Percentiles rank a stretch among this genome's conserved stretches.
These are phyloP conservation scores for Drosophila auraria DNA, from an alignment of 1,140 invertebrate species.

Conservation along the genomic window DNA sequence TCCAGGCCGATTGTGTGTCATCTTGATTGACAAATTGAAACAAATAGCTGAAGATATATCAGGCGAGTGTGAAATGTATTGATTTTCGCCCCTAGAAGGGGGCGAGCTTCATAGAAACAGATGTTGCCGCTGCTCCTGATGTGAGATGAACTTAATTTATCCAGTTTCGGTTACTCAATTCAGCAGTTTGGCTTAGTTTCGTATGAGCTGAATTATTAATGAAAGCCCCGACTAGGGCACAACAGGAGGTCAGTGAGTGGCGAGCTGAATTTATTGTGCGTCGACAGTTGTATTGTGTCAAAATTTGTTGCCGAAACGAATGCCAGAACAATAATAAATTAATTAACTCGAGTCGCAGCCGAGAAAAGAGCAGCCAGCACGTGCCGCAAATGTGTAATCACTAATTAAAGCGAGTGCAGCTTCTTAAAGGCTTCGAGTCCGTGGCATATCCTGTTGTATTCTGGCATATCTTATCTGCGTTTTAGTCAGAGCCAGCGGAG, in stretches of 20 bases:
- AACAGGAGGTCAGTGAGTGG: constrained; percentile 17
- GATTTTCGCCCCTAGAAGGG: constrained; percentile 23
- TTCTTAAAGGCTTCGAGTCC: constrained; percentile 27
- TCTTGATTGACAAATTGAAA: constrained; percentile 72
- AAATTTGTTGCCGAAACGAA: constrained; percentile 55
- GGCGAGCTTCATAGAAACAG: constrained; percentile 12
- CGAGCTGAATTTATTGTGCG: constrained; percentile 54
- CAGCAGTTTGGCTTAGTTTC: constrained; percentile 46
- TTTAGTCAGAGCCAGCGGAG: constrained; percentile 12
- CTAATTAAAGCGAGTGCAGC: constrained; percentile 40
- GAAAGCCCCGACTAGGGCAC: constrained; percentile 23
- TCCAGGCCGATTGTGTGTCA: constrained; percentile 42
- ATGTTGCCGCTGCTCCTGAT: constrained; percentile 24
- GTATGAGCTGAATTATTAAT: constrained; percentile 65
- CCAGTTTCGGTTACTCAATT: constrained; percentile 62
- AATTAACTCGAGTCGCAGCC: constrained; percentile 55
- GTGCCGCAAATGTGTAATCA: constrained; percentile 60
- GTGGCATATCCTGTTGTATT: background rate
- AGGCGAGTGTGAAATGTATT: constrained; percentile 40
- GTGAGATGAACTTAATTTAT: constrained; percentile 61
- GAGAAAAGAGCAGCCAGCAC: constrained; percentile 47
- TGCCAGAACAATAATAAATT: constrained; percentile 76
- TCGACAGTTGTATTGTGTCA: constrained; percentile 49
- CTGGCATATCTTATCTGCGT: constrained; percentile 31
- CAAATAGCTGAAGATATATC: constrained; percentile 60